Evolutionary conservation across 2,888 invertebrate species (phyloP), one percentile per base, ranked within the genome.

Genomic region (Hydrotaea cyrtoneurina): DNA sequence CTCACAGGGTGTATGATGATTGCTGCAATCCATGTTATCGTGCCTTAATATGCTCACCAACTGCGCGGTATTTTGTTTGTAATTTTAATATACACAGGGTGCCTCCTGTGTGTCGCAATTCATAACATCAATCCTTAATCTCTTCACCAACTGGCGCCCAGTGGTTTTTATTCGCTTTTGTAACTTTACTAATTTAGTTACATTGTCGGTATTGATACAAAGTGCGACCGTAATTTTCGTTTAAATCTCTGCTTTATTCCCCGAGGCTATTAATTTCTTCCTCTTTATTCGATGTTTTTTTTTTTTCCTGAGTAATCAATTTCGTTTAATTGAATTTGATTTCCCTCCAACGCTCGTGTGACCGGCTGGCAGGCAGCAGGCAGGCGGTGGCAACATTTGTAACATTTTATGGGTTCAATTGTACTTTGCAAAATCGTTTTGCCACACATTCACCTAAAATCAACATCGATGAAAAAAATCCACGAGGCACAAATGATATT

Each of bases 291-390:
- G 39, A 8, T 39, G 39, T 13, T 3, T 8, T 39, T 36, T 3
- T 36, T 36, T n/a, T 62, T 74, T 76, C 57, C 36, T 64, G 31
- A 72, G 19, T 76, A 72, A 83, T 83, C 55, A 21, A 79, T 76
- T 80, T 75, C 36, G 71, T 75, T 62, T 71, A 64, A 55, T 75
- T 21, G 43, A 17, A 72, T 72, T 26, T 72, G 80, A 64, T 84
- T 84, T 80, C 77, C 78, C 78, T 74, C 50, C 64, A 59, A 53
- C 55, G 62, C 79, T 64, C 69, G 46, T 66, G 79, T 73, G 73
- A 46, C 79, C 0, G 31, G 17, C 31, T 4, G 31, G 7, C 2
- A 31, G 31, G 31, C 31, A 31, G 31, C 7, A 2, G 7, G 31
- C 39, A 4, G 13, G 39, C 39, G 8, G 1, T 5, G 19, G 4